Base-by-base conservation (phyloP, 1,140 invertebrate genomes). In the Drosophila lacteicornis region DNA sequence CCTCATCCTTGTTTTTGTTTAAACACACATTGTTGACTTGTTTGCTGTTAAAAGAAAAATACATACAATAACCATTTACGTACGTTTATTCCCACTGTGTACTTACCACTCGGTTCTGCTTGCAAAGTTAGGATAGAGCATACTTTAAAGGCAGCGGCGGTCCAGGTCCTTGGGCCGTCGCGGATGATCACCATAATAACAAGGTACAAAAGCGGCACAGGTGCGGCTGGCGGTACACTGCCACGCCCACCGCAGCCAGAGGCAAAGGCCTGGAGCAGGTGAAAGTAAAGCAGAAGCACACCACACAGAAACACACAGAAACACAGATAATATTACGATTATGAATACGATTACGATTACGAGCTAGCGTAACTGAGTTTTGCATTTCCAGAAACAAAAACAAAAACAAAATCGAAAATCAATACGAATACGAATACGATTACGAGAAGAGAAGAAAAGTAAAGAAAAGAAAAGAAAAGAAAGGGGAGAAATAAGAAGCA, bases 361-460 rank as follows among this genome's bases (percentile, higher is more conserved):
- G 79, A 80, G 57, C 62, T 76, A 87, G 63, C 60, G 68, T 82
- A 79, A 82, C 62, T 82, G 85, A 83, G 77, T 80, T 86, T 79
- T 80, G 76, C 82, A 86, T 81, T 81, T 78, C 69, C 45, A 42
- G 61, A 83, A 65, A 83, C 38, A 49, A 61, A 60, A 56, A 45
- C 15, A 13, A 71, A 57, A 56, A 47, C 8, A 58, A 36, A 47
- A 56, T 33, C 17, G 30, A 55, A 63, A 59, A 45, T 55, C 51
- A 55, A 55, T 55, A 55, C 53, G 53, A 55, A 22, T 22, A 38
- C 17, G 17, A 55, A 22, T 22, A 55, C 17, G 17, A 55, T 8
- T 55, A 55, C 33, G 17, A 55, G 33, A 19, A 53, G 50, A 53
- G 11, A 51, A 5, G 17, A 13, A 36, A 53, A 13, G 15, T 13